Conservation (phyloP, 2,113 vertebrate genomes). For the Lycaon pictus region DNA sequence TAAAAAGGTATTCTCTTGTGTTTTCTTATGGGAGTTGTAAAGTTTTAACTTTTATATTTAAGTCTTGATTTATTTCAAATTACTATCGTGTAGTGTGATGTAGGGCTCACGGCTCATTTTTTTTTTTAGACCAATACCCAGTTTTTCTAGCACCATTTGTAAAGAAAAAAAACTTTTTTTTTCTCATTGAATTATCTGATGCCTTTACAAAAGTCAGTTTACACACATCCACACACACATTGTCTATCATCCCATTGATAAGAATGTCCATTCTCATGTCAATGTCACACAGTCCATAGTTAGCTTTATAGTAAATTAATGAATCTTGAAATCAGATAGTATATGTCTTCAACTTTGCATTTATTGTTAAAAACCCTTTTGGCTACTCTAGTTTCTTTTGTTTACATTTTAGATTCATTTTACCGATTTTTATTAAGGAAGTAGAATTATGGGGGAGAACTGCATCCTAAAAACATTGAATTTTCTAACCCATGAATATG, state of each 20-base stretch:
- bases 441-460: neutral
- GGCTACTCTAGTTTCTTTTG: neutral
- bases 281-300: neutral
- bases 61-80: slow-evolving; percentile 23
- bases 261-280: neutral
- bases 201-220: slow-evolving; percentile 26
- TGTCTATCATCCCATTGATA: neutral
- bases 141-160: slow-evolving; percentile 21
- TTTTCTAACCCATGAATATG: slow-evolving; percentile 31
- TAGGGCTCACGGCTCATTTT: neutral
- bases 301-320: neutral
- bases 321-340: slow-evolving; percentile 20
- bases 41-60: slow-evolving; percentile 17
- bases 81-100: neutral
- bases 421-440: slow-evolving; percentile 17
- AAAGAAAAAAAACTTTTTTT: neutral
- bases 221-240: neutral
- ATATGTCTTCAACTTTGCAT: neutral
- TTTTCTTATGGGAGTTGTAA: neutral
- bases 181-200: neutral
- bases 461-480: slow-evolving; percentile 21
- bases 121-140: neutral
- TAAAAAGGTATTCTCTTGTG: neutral
- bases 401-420: neutral
- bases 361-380: slow-evolving; percentile 33